Base-by-base conservation (phyloP, 2,888 invertebrate species). In the Amphimallon solstitiale region DNA sequence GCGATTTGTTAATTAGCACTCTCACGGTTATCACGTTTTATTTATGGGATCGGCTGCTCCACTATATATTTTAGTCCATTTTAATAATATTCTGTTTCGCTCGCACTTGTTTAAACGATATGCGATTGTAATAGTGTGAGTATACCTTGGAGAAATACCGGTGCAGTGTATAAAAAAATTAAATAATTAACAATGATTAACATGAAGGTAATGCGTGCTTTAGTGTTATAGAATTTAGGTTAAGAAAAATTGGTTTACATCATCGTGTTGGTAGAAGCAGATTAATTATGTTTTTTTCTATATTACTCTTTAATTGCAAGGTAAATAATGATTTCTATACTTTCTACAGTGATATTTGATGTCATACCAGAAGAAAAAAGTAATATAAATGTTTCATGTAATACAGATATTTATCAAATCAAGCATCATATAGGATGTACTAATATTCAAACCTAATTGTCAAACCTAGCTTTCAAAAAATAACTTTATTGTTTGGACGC, bases 1-100 rank as follows among this genome's bases (percentile, higher is more conserved):
- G 79, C 78, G 80, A 80, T 81, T 81, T 79, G 78, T 80, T 81
- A 80, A 80, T 80, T 81, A 80, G 75, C 72, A 70, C 76, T 74
- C 48, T 38, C 52, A 61, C 64, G 63, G 61, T 63, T 66, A 66
- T 66, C 66, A 63, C 63, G 56, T 63, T 63, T 66, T 62, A 56
- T 63, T 54, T 54, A 54, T 61, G 66, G 66, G 66, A 46, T 66
- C 35, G 66, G 63, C 63, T 29, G 37, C 56, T 51, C 37, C 23
- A 21, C 14, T 51, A 65, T 59, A 65, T 59, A 38, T 65, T 59
- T 59, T 21, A 56, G 40, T 59, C 56, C 43, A 59, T 43, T 59
- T 29, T 59, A 59, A 59, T 59, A 59, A 59, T 59, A 43, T 29
- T 19, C 43, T 59, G 56, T 43, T 23, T 34, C 43, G 9, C 5